Evolutionary conservation across 2,888 invertebrate species (phyloP).

Genomic region (Amiota mariae): DNA sequence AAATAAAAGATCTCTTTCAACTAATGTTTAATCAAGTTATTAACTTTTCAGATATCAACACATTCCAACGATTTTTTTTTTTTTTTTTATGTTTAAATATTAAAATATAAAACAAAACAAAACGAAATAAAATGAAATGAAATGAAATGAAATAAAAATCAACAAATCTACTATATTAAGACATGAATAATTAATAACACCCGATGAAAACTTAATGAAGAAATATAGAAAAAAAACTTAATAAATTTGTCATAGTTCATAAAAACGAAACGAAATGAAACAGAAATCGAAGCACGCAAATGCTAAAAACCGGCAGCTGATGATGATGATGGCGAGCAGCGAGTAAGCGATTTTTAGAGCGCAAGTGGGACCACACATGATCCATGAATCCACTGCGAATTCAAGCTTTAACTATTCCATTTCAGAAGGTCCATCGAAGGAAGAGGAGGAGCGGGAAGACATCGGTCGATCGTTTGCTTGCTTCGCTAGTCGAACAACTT

Average conservation of each 20-base stretch:
- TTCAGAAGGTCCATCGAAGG: background rate
- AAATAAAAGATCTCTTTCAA: slow-evolving; percentile 16
- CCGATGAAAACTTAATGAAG: slow-evolving; percentile 68
- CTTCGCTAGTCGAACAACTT: slow-evolving; percentile 16
- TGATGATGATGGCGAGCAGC: slow-evolving; percentile 10
- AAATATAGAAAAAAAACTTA: slow-evolving; percentile 61
- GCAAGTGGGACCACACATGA: slow-evolving; percentile 22
- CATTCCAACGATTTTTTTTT: slow-evolving; percentile 49
- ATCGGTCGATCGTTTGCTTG: background rate
- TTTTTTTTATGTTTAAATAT: slow-evolving; percentile 41
- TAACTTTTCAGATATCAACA: slow-evolving; percentile 66
- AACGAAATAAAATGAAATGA: slow-evolving; percentile 25
- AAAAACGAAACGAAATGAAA: slow-evolving; percentile 20
- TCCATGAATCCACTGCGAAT: slow-evolving; percentile 21
- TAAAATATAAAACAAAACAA: slow-evolving; percentile 48
- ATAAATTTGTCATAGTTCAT: slow-evolving; percentile 68
- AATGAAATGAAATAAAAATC: slow-evolving; percentile 16
- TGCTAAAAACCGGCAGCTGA: slow-evolving; percentile 58
- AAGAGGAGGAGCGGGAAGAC: background rate
- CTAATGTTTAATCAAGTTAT: slow-evolving; percentile 64
- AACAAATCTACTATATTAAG: slow-evolving; percentile 58
- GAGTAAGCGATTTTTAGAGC: too few relatives aligned
- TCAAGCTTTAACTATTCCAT: background rate
- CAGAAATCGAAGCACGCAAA: slow-evolving; percentile 32
- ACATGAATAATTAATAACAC: slow-evolving; percentile 68